Evolutionary conservation across 2,113 vertebrate species (phyloP).

Genomic region (Nothoprocta pentlandii): DNA sequence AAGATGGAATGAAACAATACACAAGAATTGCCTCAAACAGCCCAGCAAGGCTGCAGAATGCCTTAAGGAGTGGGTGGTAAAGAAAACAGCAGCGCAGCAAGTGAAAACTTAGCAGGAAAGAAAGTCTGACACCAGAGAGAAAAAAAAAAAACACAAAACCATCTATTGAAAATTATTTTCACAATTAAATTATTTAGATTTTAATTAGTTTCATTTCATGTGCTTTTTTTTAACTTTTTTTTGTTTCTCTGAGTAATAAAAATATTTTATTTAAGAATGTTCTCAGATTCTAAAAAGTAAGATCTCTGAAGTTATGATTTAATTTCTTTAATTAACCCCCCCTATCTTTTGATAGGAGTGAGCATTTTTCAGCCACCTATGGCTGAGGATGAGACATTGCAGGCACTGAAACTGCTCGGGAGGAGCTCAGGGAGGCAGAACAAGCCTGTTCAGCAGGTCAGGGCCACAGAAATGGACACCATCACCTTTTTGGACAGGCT

Average conservation of each 20-base stretch:
- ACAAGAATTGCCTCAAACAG: neutral
- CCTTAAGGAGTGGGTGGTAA: neutral
- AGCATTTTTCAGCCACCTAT: neutral
- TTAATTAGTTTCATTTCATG: neutral
- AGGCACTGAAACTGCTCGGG: neutral
- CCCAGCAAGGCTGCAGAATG: neutral
- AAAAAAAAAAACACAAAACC: neutral
- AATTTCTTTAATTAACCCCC: constrained; percentile 4
- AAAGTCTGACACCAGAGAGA: neutral
- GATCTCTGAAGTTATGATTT: neutral
- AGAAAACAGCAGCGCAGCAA: neutral
- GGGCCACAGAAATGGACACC: neutral
- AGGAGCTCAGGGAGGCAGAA: neutral
- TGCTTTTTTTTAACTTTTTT: neutral
- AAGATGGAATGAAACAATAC: neutral
- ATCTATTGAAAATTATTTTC: neutral
- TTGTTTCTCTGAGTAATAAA: neutral
- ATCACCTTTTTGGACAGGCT: neutral
- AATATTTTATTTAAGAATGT: neutral
- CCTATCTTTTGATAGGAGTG: neutral
- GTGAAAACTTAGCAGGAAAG: neutral
- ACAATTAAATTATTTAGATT: neutral
- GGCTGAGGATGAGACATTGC: neutral
- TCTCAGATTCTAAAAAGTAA: neutral
- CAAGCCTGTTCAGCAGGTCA: accelerated